Conservation (phyloP, 2,797 vertebrate species). For the Liasis olivaceus region DNA sequence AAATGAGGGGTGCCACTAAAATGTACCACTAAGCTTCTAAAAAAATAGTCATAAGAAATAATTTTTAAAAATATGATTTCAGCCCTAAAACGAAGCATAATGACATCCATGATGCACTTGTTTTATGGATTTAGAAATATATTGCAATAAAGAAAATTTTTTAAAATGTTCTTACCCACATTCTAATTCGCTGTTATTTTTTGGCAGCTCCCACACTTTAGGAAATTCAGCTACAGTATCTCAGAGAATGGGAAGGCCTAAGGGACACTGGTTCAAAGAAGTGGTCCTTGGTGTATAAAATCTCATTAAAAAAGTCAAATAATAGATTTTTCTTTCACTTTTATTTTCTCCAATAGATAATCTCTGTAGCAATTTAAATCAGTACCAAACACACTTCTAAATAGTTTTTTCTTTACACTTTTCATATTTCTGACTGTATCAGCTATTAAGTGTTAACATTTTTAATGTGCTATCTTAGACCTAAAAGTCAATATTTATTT, state of each 20-base stretch:
- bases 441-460: not conserved
- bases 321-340: not conserved
- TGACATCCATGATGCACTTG: too few species aligned
- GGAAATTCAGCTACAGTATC: too few species aligned
- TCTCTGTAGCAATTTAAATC: not conserved
- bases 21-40: too few species aligned
- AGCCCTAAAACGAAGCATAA: too few species aligned
- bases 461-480: not conserved
- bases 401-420: too few species aligned
- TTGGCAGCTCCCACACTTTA: not conserved
- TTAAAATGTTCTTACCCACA: not conserved
- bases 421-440: not conserved
- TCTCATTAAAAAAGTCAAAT: not conserved
- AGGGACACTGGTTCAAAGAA: not conserved
- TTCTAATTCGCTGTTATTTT: too few species aligned
- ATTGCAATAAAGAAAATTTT: not conserved
- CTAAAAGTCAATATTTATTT: not conserved
- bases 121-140: not conserved
- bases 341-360: not conserved
- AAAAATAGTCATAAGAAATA: not conserved
- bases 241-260: not conserved
- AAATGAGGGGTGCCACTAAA: too few species aligned
- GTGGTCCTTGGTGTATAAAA: not conserved
- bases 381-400: not conserved
- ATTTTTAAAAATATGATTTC: too few species aligned